Evolutionary conservation across 2,113 vertebrate species (phyloP).

Genomic region (Limnothrissa miodon): DNA sequence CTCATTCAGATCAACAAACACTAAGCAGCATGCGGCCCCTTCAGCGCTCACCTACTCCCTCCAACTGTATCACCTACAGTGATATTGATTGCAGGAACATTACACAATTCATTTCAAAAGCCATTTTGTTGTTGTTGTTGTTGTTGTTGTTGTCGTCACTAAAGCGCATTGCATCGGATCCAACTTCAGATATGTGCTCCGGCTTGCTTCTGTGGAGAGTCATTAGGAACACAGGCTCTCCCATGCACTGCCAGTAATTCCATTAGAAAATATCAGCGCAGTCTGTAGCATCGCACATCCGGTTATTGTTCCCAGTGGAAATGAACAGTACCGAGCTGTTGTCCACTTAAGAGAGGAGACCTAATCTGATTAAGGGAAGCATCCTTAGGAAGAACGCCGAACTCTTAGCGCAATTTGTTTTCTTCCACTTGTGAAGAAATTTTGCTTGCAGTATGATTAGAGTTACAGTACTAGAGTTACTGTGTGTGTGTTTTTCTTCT

Average conservation of each 20-base stretch:
- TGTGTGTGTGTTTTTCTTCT: background rate
- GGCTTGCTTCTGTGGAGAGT: background rate
- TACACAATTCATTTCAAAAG: background rate
- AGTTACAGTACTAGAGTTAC: background rate
- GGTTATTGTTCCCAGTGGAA: slow-evolving; percentile 35
- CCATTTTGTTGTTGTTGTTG: background rate
- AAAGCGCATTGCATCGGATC: background rate
- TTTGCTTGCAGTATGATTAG: background rate
- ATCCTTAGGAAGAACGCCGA: slow-evolving; percentile 21
- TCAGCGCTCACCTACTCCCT: background rate
- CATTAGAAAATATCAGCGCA: slow-evolving; percentile 13
- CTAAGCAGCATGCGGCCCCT: background rate
- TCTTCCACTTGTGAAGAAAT: background rate
- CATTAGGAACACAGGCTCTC: background rate
- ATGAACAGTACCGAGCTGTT: slow-evolving; percentile 49
- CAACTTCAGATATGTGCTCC: background rate
- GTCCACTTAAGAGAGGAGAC: slow-evolving; percentile 49
- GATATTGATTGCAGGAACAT: background rate
- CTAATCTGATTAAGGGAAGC: slow-evolving; percentile 56
- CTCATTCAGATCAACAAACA: background rate
- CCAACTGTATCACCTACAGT: background rate
- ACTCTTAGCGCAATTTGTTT: background rate
- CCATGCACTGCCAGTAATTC: background rate
- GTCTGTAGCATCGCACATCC: background rate
- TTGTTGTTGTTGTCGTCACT: too few relatives aligned